Conservation (phyloP, 2,797 vertebrate species). For the Argya squamiceps region DNA sequence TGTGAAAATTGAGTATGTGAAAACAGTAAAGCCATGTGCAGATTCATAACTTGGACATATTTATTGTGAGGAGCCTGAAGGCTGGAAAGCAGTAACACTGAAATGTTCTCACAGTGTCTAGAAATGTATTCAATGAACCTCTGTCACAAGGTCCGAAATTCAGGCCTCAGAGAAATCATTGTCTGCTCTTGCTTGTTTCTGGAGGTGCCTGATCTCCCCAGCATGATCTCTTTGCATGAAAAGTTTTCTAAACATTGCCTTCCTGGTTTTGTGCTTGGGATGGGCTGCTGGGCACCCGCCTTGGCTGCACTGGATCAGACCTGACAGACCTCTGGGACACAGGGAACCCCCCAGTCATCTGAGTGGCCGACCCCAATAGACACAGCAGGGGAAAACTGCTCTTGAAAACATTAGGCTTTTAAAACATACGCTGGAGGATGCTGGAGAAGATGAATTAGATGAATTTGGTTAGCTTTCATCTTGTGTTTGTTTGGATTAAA, state of each 20-base stretch:
- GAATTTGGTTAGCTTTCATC: not conserved
- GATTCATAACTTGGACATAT: not conserved
- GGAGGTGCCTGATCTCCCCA: not conserved
- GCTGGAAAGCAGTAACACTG: not conserved
- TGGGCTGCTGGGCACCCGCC: not conserved
- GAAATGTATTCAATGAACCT: not conserved
- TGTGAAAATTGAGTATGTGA: not conserved
- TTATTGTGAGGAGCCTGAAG: not conserved
- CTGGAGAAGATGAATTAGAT: not conserved
- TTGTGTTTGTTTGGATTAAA: not conserved
- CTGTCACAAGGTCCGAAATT: not conserved
- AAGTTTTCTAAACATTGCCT: not conserved
- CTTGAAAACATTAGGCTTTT: not conserved
- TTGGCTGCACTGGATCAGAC: fast-evolving
- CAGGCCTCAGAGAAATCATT: not conserved
- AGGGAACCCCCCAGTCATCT: not conserved
- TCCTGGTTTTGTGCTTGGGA: not conserved
- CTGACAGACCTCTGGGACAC: not conserved
- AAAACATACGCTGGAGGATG: not conserved
- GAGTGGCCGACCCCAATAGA: not conserved
- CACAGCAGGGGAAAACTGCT: not conserved
- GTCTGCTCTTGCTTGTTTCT: not conserved
- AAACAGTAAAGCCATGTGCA: not conserved
- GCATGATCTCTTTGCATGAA: not conserved
- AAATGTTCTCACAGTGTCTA: not conserved